These are phyloP conservation scores for Oreochromis grahami DNA, from an alignment of 2,797 vertebrate genomes.

Conservation along the genomic window DNA sequence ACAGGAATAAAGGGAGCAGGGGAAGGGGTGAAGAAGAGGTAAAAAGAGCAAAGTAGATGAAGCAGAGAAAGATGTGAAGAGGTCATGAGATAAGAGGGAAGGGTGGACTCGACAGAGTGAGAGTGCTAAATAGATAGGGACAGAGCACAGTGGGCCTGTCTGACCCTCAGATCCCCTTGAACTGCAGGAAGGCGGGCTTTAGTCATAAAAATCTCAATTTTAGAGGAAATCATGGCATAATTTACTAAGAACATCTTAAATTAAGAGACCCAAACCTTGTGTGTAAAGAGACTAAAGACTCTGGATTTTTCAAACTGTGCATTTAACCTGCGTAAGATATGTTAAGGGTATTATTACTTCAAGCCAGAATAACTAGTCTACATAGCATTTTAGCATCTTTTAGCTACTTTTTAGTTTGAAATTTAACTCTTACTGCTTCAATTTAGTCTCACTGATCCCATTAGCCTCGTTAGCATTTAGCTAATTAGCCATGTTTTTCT, in stretches of 20 bases:
- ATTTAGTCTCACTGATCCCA: not conserved
- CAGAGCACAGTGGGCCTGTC: not conserved
- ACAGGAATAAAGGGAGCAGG: not conserved
- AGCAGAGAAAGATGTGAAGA: not conserved
- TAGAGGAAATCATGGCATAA: slow-evolving; percentile 8
- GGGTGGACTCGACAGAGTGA: not conserved
- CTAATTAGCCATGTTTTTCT: not conserved
- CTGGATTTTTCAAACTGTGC: not conserved
- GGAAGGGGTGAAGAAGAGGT: not conserved
- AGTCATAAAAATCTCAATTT: slow-evolving; percentile 28
- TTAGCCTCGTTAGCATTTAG: not conserved
- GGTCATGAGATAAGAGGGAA: slow-evolving; percentile 26
- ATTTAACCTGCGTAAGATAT: not conserved
- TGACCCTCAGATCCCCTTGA: slow-evolving; percentile 43
- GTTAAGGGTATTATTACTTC: not conserved
- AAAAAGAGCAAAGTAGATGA: slow-evolving; percentile 10
- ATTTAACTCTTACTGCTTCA: not conserved
- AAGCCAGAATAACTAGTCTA: not conserved
- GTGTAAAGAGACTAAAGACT: not conserved
- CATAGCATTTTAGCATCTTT: not conserved
- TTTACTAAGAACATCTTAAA: slow-evolving; percentile 19
- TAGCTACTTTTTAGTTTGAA: not conserved
- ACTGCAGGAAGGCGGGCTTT: not conserved
- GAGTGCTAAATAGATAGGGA: not conserved
- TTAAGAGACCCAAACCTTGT: not conserved